A percentile compares a stretch with the other conserved stretches of the same genome.
Evolutionary conservation across 2,113 vertebrate species (phyloP).

Genomic region (pig (Sus scrofa)): T2T-Sscrofa CM000830.6:33926501-33927000

Average conservation of each 20-base stretch:
- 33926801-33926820: conserved; percentile 65
- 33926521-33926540: conserved; percentile 40
- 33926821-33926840: conserved; percentile 45
- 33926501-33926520: conserved; percentile 47
- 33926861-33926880: conserved; percentile 60
- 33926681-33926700: conserved; percentile 78
- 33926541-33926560: conserved; percentile 50
- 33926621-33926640: conserved; percentile 64
- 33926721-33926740: conserved; percentile 74
- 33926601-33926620: conserved; percentile 27
- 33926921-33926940: conserved; percentile 41
- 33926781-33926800: conserved; percentile 58
- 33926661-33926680: conserved; percentile 70
- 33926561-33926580: conserved; percentile 49
- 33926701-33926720: conserved; percentile 56
- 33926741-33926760: conserved; percentile 66
- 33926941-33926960: conserved; percentile 25
- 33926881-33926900: conserved; percentile 31
- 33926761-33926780: conserved; percentile 71
- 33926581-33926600: background rate
- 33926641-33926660: conserved; percentile 67
- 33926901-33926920: background rate
- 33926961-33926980: conserved; percentile 33
- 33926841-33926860: conserved; percentile 62
- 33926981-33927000: background rate